These are phyloP conservation scores for Marcusenius ussheri DNA, from an alignment of 2,113 vertebrate genomes.

Conservation along the genomic window DNA sequence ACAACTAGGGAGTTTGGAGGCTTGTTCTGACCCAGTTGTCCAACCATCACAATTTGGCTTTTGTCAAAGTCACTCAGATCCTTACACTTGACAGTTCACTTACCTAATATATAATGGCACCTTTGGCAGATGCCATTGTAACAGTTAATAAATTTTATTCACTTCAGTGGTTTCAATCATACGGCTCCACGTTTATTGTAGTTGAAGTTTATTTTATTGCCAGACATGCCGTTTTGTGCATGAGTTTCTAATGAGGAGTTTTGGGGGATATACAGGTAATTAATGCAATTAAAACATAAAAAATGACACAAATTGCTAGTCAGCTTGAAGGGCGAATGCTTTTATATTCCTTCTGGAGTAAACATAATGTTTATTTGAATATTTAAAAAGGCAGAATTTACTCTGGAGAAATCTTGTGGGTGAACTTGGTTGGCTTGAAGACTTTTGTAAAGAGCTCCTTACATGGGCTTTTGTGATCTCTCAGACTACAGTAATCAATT, in stretches of 20 bases:
- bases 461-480: background rate
- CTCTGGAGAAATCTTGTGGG: background rate
- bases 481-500: background rate
- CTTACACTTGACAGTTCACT: background rate
- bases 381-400: background rate
- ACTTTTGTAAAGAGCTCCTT: background rate
- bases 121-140: background rate
- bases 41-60: background rate
- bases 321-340: background rate
- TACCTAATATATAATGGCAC: background rate
- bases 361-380: background rate
- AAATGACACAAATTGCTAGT: background rate
- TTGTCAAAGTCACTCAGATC: background rate
- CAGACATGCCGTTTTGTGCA: background rate
- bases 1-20: background rate
- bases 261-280: background rate
- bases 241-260: background rate
- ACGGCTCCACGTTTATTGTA: background rate
- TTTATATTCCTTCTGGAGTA: background rate
- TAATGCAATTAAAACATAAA: background rate
- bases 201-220: background rate
- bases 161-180: background rate
- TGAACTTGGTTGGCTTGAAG: background rate
- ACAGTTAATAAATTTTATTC: background rate
- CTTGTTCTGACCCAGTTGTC: background rate